A percentile compares a stretch with the other conserved stretches of the same genome.
Evolutionary conservation across 2,888 invertebrate species (phyloP).

Genomic region (Digitonthophagus gazella): DNA sequence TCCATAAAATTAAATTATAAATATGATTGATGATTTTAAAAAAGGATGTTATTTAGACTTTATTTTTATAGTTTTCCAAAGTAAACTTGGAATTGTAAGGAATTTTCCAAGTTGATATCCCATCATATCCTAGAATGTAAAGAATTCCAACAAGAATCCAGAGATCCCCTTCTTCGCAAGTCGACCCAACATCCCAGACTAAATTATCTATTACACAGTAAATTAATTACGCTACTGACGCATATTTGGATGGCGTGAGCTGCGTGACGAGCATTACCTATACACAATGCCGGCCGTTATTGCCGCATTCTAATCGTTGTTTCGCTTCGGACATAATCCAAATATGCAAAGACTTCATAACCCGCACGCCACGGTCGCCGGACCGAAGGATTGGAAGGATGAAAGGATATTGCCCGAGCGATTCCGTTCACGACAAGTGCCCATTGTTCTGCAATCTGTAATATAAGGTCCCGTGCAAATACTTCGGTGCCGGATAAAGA

Average conservation of each 20-base stretch:
- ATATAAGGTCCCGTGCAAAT: conserved; percentile 5
- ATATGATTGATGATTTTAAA: background rate
- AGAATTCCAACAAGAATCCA: background rate
- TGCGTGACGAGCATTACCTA: conserved; percentile 21
- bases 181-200: conserved; percentile 3
- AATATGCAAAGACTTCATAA: conserved; percentile 30
- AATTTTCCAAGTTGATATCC: too few relatives aligned
- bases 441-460: conserved; percentile 17
- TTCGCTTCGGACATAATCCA: conserved; percentile 29
- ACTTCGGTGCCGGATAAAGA: background rate
- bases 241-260: conserved; percentile 17
- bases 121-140: background rate
- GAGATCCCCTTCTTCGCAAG: background rate
- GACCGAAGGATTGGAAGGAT: conserved; percentile 3
- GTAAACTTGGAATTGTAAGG: too few relatives aligned
- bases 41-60: too few relatives aligned
- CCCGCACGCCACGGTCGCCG: background rate
- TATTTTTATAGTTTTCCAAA: too few relatives aligned
- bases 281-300: conserved; percentile 25
- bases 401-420: background rate
- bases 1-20: background rate
- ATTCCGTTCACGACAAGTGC: conserved; percentile 2
- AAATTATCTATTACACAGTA: conserved; percentile 19
- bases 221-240: conserved; percentile 18
- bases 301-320: conserved; percentile 33